These are phyloP conservation scores for Lateolabrax maculatus DNA, from an alignment of 2,797 vertebrate species.

Conservation along the genomic window DNA sequence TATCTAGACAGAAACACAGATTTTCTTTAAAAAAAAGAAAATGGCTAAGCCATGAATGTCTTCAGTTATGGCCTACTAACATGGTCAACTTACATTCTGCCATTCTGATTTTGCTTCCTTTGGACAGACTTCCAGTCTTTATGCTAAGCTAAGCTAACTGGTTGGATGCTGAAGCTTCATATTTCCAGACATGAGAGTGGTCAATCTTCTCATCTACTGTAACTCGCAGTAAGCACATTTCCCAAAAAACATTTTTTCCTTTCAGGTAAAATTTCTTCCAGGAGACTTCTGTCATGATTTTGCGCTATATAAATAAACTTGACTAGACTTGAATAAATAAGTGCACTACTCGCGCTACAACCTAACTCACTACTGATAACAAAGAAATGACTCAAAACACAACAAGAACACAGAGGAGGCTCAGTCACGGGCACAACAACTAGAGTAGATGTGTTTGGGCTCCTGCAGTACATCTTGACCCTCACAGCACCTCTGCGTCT, in stretches of 20 bases:
- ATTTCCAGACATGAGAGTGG: not conserved
- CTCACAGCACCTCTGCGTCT: not conserved
- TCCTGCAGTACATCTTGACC: constrained; percentile 13
- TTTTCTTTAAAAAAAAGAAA: too few species aligned
- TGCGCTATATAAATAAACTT: too few species aligned
- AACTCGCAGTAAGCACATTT: not conserved
- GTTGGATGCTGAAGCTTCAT: not conserved
- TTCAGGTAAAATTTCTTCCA: not conserved
- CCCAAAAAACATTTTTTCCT: not conserved
- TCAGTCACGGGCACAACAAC: not conserved
- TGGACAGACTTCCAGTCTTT: not conserved
- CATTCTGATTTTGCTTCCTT: too few species aligned
- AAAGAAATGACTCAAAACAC: not conserved
- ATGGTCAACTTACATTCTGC: not conserved
- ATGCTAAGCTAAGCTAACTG: not conserved
- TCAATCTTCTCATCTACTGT: not conserved
- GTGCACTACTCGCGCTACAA: not conserved
- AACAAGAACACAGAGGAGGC: not conserved
- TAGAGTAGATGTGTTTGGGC: not conserved
- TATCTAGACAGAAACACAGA: not conserved
- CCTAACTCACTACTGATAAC: not conserved
- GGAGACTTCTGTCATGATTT: not conserved
- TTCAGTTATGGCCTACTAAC: not conserved
- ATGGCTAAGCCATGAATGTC: not conserved
- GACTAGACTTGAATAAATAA: not conserved